A percentile compares a stretch with the other conserved stretches of the same genome.
phyloP scores from a whole-genome alignment of 2,797 vertebrate genomes.

The Propithecus perrieri region DNA sequence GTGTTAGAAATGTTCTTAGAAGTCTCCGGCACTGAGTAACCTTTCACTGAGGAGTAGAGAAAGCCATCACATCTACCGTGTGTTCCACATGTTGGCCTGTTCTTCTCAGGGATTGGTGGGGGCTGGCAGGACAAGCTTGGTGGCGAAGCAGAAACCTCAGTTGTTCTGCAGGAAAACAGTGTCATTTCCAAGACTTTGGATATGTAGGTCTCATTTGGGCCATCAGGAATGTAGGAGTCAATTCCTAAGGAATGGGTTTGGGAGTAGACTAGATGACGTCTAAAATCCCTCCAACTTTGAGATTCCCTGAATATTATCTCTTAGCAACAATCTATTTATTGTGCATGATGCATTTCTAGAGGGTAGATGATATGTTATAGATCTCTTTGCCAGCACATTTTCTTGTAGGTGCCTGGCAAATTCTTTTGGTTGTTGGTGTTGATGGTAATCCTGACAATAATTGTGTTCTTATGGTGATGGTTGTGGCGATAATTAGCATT shows the following conservation, averaged over 20 bases:
- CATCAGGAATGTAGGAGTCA: not conserved
- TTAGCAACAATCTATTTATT: not conserved
- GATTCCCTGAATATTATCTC: not conserved
- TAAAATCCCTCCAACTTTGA: not conserved
- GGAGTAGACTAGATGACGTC: not conserved
- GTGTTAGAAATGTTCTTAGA: not conserved
- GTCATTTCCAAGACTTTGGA: not conserved
- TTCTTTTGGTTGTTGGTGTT: not conserved
- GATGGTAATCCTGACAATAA: not conserved
- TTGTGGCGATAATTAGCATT: not conserved
- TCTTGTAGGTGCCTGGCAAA: not conserved
- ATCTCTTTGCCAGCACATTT: not conserved
- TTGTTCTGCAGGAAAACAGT: not conserved
- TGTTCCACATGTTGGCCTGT: not conserved
- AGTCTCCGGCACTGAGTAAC: not conserved
- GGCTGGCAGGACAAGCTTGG: not conserved
- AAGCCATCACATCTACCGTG: not conserved
- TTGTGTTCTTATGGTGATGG: not conserved
- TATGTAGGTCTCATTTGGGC: not conserved
- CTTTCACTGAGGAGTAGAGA: not conserved
- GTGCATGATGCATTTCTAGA: not conserved
- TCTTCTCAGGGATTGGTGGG: not conserved
- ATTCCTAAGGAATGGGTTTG: not conserved
- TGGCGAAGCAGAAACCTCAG: not conserved
- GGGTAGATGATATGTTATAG: too few relatives aligned